Evolutionary conservation across 2,797 vertebrate species (phyloP).

Genomic region (Gobio occitaniae): DNA sequence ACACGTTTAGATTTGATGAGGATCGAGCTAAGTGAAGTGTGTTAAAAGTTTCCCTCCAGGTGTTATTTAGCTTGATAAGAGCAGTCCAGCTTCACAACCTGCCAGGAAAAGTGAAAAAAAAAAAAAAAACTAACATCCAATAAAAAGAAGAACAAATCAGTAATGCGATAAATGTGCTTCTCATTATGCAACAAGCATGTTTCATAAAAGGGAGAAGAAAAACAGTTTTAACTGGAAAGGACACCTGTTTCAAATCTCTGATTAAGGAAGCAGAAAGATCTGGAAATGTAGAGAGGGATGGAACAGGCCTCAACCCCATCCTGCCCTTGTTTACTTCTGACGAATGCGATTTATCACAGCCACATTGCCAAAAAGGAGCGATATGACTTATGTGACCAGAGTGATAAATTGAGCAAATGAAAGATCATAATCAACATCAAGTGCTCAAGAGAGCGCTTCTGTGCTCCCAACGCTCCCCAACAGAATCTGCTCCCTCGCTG

Average conservation of each 20-base stretch:
- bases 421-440: conserved; percentile 30
- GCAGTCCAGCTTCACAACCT: conserved; percentile 35
- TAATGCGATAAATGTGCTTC: conserved; percentile 45
- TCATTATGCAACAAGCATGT: conserved; percentile 57
- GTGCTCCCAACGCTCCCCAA: background rate
- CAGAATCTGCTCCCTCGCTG: conserved; percentile 39
- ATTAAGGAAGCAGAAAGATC: conserved; percentile 66
- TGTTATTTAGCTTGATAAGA: conserved; percentile 54
- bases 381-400: conserved; percentile 35
- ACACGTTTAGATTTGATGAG: conserved; percentile 53
- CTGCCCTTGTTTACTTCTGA: conserved; percentile 9
- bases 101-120: conserved; percentile 4
- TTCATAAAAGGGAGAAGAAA: conserved; percentile 44
- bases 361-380: conserved; percentile 38
- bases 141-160: conserved; percentile 49
- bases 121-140: conserved; percentile 4
- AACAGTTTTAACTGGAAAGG: conserved; percentile 58
- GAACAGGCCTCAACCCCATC: conserved; percentile 16
- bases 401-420: conserved; percentile 42
- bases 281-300: conserved; percentile 15
- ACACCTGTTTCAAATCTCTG: conserved; percentile 79
- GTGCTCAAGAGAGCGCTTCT: conserved; percentile 25
- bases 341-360: conserved; percentile 17
- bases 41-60: conserved; percentile 51
- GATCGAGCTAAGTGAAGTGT: conserved; percentile 52